Evolutionary conservation across 2,888 invertebrate species (phyloP).

Genomic region (Sturmia bella): DNA sequence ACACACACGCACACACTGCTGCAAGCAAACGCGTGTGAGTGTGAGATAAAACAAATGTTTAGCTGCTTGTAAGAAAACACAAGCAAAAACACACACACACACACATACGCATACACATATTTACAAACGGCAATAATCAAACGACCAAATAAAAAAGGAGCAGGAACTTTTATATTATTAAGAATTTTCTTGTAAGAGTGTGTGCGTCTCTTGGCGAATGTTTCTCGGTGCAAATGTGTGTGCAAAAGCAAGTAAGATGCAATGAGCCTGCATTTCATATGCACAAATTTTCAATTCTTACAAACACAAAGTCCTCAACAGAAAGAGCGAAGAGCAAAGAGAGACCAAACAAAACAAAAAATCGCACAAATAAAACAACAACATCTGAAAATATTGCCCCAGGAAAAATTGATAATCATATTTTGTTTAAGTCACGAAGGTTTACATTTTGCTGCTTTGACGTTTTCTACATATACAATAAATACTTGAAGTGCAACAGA

Average conservation of each 20-base stretch:
- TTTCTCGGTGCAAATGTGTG: constrained; percentile 3
- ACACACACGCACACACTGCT: constrained; percentile 47
- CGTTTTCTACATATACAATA: constrained; percentile 68
- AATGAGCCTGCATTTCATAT: constrained; percentile 69
- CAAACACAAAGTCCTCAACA: not conserved
- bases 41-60: constrained; percentile 64
- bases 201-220: constrained; percentile 1
- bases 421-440: constrained; percentile 74
- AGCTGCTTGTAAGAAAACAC: constrained; percentile 56
- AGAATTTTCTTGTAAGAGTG: not conserved
- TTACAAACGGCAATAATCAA: constrained; percentile 64
- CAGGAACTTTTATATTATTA: constrained; percentile 36
- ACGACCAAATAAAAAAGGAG: constrained; percentile 44
- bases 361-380: constrained; percentile 13
- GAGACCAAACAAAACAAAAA: constrained; percentile 46
- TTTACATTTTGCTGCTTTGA: constrained; percentile 72
- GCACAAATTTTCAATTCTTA: constrained; percentile 65
- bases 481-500: constrained; percentile 5
- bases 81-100: constrained; percentile 44
- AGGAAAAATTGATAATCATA: constrained; percentile 72
- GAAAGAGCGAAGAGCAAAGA: constrained; percentile 4
- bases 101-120: no score
- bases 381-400: constrained; percentile 51
- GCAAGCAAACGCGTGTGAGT: constrained; percentile 53
- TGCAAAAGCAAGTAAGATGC: constrained; percentile 41